Conservation (phyloP, 2,113 vertebrate species). For the Pagrus major region DNA sequence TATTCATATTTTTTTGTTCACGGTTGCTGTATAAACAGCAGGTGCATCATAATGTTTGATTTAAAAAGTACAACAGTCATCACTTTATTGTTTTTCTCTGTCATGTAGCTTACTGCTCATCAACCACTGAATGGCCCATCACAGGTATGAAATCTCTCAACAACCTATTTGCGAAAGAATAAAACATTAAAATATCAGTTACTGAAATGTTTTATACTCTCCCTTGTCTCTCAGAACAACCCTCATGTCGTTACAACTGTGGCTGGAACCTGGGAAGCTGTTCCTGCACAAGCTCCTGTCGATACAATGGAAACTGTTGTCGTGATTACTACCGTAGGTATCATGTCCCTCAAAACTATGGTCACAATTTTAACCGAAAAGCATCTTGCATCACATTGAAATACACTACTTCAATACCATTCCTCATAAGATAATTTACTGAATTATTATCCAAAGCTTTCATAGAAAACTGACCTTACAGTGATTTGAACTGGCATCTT, state of each 20-base stretch:
- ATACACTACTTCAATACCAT: background rate
- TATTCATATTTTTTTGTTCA: no score
- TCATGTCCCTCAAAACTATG: background rate
- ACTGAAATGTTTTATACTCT: background rate
- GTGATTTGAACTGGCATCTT: background rate
- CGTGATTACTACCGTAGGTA: constrained; percentile 69
- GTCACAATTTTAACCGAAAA: background rate
- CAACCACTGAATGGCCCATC: background rate
- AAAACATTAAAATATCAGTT: no score
- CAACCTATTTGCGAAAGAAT: background rate
- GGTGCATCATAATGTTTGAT: no score
- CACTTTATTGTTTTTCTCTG: no score
- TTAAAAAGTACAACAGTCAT: no score
- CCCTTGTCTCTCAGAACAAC: background rate
- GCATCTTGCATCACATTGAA: background rate
- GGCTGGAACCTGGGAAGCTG: constrained; percentile 60
- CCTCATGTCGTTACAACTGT: constrained; percentile 69
- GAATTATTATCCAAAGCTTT: background rate
- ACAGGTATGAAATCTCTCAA: constrained; percentile 17
- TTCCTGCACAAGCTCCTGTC: constrained; percentile 74
- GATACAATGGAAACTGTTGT: constrained; percentile 66
- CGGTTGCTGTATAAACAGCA: no score
- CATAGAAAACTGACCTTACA: background rate
- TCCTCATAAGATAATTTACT: no score
- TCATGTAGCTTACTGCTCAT: constrained; percentile 11